Conservation (phyloP, 2,113 vertebrate species). For the Jaculus jaculus region DNA sequence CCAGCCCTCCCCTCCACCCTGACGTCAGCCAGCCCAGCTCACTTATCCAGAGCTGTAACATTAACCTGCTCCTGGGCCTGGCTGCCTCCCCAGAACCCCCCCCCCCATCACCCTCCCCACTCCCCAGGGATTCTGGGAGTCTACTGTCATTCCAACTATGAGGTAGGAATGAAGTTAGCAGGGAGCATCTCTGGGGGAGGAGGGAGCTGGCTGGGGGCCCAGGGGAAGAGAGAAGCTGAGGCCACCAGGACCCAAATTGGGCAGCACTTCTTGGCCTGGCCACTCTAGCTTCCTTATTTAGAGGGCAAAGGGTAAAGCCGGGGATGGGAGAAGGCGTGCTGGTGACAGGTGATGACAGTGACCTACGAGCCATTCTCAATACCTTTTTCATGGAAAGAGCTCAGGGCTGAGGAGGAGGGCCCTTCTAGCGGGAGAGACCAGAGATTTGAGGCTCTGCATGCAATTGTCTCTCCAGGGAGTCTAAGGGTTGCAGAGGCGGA, state of each 20-base stretch:
- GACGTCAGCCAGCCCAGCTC: slow-evolving; percentile 87
- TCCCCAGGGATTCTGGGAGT: slow-evolving; percentile 70
- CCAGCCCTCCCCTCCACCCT: slow-evolving; percentile 85
- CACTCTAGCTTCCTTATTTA: slow-evolving; percentile 91
- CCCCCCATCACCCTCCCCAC: slow-evolving; percentile 45
- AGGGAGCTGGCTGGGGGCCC: slow-evolving; percentile 53
- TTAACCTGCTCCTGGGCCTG: slow-evolving; percentile 81
- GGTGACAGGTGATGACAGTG: background rate
- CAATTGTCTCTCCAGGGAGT: no score
- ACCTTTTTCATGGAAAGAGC: slow-evolving; percentile 52
- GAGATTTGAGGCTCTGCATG: background rate
- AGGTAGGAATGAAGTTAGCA: slow-evolving; percentile 84
- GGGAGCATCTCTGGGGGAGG: slow-evolving; percentile 78
- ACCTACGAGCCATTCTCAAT: background rate
- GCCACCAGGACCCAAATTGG: slow-evolving; percentile 88
- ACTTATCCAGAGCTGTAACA: slow-evolving; percentile 84
- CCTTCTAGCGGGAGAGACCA: background rate
- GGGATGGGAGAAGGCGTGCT: background rate
- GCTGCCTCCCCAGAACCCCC: slow-evolving; percentile 70
- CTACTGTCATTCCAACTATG: slow-evolving; percentile 83
- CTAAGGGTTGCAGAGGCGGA: background rate
- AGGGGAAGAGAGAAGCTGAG: slow-evolving; percentile 72
- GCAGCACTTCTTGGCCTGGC: slow-evolving; percentile 85
- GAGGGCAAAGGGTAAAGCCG: slow-evolving; percentile 91
- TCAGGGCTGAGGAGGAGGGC: background rate